These are phyloP conservation scores for Caranx ignobilis DNA, from an alignment of 2,113 vertebrate species.

Conservation along the genomic window DNA sequence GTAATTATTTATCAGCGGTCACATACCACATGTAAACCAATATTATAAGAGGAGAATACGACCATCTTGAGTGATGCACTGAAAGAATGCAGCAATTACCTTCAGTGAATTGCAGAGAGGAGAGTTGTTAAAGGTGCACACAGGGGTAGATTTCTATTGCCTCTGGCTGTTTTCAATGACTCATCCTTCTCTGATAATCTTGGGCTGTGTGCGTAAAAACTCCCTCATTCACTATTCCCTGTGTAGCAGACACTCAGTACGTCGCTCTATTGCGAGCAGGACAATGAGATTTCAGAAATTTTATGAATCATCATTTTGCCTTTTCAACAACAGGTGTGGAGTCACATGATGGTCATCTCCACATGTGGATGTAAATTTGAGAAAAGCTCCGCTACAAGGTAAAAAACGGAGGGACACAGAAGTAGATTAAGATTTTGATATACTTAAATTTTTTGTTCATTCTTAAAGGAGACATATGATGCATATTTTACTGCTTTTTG, in stretches of 20 bases:
- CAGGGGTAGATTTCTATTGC: not conserved
- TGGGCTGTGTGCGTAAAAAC: slow-evolving; percentile 12
- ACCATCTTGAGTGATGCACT: not conserved
- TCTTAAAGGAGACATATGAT: not conserved
- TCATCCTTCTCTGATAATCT: slow-evolving; percentile 14
- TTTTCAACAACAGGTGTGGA: not conserved
- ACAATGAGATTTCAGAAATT: too few species aligned
- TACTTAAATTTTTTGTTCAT: not conserved
- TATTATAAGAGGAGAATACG: not conserved
- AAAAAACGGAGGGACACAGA: not conserved
- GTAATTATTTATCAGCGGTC: not conserved
- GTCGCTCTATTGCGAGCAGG: not conserved
- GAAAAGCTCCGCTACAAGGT: too few species aligned
- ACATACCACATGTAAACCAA: not conserved
- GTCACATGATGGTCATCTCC: too few species aligned
- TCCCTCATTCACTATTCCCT: not conserved
- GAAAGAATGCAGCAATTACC: not conserved
- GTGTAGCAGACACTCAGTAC: not conserved
- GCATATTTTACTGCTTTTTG: too few species aligned
- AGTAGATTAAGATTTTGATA: not conserved
- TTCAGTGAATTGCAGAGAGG: not conserved
- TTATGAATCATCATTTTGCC: not conserved
- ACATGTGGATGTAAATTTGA: too few species aligned
- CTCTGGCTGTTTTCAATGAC: slow-evolving; percentile 13
- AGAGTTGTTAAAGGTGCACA: not conserved